Conservation (phyloP, 1,140 invertebrate genomes). For the Drosophila gunungcola region DNA sequence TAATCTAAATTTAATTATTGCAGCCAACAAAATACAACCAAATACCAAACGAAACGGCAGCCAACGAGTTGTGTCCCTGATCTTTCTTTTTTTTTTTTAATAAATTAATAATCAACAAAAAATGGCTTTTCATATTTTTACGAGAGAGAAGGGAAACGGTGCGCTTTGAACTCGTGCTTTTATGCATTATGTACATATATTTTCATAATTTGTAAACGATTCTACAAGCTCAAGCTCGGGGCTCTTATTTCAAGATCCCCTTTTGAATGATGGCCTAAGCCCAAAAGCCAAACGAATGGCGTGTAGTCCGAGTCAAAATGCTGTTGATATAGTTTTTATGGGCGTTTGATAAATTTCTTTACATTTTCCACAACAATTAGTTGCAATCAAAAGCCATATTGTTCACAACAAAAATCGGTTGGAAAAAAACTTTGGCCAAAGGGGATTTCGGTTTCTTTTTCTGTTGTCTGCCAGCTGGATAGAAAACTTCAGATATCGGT, state of each 20-base stretch:
- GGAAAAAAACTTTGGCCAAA: constrained; percentile 22
- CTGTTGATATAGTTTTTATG: constrained; percentile 80
- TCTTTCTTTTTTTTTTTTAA: constrained; percentile 55
- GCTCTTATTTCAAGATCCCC: constrained; percentile 56
- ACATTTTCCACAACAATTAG: constrained; percentile 76
- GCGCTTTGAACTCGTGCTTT: constrained; percentile 70
- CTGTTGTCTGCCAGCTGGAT: constrained; percentile 8
- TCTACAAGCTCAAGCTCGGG: constrained; percentile 54
- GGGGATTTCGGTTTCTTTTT: constrained; percentile 36
- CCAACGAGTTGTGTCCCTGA: constrained; percentile 20
- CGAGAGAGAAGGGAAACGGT: constrained; percentile 45
- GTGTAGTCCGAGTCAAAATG: constrained; percentile 47
- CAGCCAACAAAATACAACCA: constrained; percentile 62
- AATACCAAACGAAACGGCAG: constrained; percentile 44
- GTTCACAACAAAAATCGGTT: constrained; percentile 44
- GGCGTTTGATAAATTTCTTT: constrained; percentile 80
- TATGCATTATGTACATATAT: constrained; percentile 81
- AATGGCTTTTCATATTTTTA: constrained; percentile 79
- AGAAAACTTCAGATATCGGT: constrained; percentile 24
- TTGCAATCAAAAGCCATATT: constrained; percentile 78
- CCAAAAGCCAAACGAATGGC: constrained; percentile 45
- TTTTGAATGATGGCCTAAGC: constrained; percentile 73
- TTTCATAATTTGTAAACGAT: constrained; percentile 82
- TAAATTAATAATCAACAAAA: constrained; percentile 80
- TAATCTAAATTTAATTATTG: constrained; percentile 83